Conservation (phyloP, 1,140 invertebrate species). For the Pogonus chalceus region DNA sequence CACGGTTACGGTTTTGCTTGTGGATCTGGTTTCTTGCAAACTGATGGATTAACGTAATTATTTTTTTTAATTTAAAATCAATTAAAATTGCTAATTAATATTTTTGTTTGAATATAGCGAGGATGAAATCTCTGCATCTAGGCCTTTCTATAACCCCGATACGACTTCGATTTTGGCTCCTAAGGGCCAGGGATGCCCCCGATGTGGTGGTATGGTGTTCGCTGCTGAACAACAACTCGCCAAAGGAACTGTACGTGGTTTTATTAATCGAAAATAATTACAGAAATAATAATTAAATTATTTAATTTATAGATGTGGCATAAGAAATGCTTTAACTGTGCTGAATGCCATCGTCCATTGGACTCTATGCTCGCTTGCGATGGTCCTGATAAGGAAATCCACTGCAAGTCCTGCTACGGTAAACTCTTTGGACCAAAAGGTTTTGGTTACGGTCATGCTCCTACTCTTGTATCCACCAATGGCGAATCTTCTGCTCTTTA, state of each 20-base stretch:
- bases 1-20: slow-evolving; percentile 92
- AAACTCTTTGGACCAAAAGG: slow-evolving; percentile 86
- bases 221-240: slow-evolving; percentile 89
- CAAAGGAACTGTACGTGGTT: slow-evolving; percentile 65
- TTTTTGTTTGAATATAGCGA: slow-evolving; percentile 43
- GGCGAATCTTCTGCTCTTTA: slow-evolving; percentile 59
- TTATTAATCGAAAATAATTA: neutral
- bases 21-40: slow-evolving; percentile 86
- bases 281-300: neutral
- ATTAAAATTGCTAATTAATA: slow-evolving; percentile 6
- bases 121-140: slow-evolving; percentile 62
- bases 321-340: slow-evolving; percentile 87
- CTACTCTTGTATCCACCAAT: slow-evolving; percentile 69
- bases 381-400: slow-evolving; percentile 79
- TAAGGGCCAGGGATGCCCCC: slow-evolving; percentile 78
- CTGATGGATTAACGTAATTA: slow-evolving; percentile 74
- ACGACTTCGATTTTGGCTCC: slow-evolving; percentile 81
- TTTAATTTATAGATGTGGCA: slow-evolving; percentile 69
- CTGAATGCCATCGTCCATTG: slow-evolving; percentile 84
- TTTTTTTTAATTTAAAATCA: neutral
- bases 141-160: slow-evolving; percentile 73
- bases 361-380: slow-evolving; percentile 87
- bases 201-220: slow-evolving; percentile 87
- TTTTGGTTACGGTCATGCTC: slow-evolving; percentile 78
- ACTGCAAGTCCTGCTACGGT: slow-evolving; percentile 79